Evolutionary conservation across 2,888 invertebrate genomes (phyloP).

Genomic region (Tolmerus cingulatus): DNA sequence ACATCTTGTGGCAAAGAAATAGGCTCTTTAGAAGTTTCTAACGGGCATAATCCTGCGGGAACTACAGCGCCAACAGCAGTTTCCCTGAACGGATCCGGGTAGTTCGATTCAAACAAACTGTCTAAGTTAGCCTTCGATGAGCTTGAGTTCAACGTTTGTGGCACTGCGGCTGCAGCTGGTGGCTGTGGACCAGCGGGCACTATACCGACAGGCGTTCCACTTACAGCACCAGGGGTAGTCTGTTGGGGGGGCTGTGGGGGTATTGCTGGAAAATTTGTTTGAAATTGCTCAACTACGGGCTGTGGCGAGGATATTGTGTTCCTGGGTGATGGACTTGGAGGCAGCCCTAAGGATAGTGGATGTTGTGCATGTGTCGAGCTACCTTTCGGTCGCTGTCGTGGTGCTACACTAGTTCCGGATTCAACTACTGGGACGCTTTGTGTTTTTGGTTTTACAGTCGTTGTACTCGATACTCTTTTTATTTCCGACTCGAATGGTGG

Average conservation of each 20-base stretch:
- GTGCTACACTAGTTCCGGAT: slow-evolving; percentile 80
- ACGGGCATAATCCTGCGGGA: slow-evolving; percentile 51
- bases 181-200: background rate
- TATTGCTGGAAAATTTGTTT: slow-evolving; percentile 61
- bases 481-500: slow-evolving; percentile 77
- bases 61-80: slow-evolving; percentile 46
- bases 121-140: slow-evolving; percentile 62
- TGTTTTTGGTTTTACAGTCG: slow-evolving; percentile 60
- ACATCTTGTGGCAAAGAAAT: slow-evolving; percentile 50
- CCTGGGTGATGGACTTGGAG: slow-evolving; percentile 66
- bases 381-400: slow-evolving; percentile 82
- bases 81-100: slow-evolving; percentile 77
- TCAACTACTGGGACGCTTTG: slow-evolving; percentile 67
- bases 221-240: slow-evolving; percentile 41
- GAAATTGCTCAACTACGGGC: slow-evolving; percentile 61
- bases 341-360: slow-evolving; percentile 66
- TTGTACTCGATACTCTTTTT: slow-evolving; percentile 64
- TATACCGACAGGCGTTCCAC: slow-evolving; percentile 47
- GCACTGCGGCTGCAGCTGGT: background rate
- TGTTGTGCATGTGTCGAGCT: slow-evolving; percentile 61
- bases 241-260: slow-evolving; percentile 51
- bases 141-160: slow-evolving; percentile 1
- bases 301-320: slow-evolving; percentile 62
- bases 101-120: slow-evolving; percentile 72
- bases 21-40: slow-evolving; percentile 43